A percentile compares a stretch with the other conserved stretches of the same genome.
These are phyloP conservation scores for Aphidius ervi DNA, from an alignment of 1,140 invertebrate genomes.

Conservation along the genomic window DNA sequence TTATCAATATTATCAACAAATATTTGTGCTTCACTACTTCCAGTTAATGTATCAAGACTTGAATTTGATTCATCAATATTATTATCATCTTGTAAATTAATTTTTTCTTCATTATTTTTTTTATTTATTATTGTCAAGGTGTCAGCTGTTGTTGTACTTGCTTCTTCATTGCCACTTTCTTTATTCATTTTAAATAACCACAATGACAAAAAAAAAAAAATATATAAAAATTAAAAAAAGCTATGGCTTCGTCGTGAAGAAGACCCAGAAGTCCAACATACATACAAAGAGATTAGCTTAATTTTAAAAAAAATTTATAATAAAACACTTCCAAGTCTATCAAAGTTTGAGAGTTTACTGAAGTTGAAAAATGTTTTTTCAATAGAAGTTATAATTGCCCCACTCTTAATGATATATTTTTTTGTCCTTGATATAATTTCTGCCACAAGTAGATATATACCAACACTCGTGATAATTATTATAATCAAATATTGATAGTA, in stretches of 20 bases:
- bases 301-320: constrained; percentile 24
- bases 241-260: background rate
- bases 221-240: no score
- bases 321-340: background rate
- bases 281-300: background rate
- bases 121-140: constrained; percentile 41
- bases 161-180: constrained; percentile 34
- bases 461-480: no score
- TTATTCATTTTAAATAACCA: constrained; percentile 35
- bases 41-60: constrained; percentile 38
- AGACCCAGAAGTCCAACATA: constrained; percentile 1
- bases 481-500: no score
- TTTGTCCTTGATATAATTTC: no score
- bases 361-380: constrained; percentile 7
- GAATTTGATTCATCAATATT: constrained; percentile 39
- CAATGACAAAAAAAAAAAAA: background rate
- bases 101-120: constrained; percentile 24
- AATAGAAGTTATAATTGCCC: constrained; percentile 7
- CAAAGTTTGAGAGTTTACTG: constrained; percentile 4
- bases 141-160: constrained; percentile 35
- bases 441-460: no score
- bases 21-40: background rate
- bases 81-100: constrained; percentile 32
- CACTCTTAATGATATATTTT: background rate
- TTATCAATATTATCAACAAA: constrained; percentile 4